Conservation (phyloP, 1,140 invertebrate genomes). For the Drosophila eugracilis region DNA sequence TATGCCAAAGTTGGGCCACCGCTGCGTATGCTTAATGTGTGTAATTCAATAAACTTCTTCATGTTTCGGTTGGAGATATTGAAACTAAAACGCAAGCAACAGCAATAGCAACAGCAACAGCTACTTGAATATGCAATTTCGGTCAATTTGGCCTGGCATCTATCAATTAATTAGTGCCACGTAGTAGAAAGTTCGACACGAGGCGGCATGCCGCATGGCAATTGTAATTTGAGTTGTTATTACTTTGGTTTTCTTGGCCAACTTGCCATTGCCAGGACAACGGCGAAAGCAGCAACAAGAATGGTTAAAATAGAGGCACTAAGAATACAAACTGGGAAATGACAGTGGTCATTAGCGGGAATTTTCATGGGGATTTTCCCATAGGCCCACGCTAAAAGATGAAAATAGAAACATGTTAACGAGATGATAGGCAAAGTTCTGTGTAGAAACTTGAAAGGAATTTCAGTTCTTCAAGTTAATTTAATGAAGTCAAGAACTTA, state of each 20-base stretch:
- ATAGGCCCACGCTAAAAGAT: background rate
- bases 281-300: constrained; percentile 5
- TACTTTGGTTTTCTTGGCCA: constrained; percentile 8
- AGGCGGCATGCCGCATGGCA: constrained; percentile 19
- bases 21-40: constrained; percentile 57
- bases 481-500: too few relatives aligned
- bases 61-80: constrained; percentile 39
- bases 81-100: constrained; percentile 43
- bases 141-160: constrained; percentile 49
- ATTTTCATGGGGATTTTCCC: constrained; percentile 31
- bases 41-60: constrained; percentile 67
- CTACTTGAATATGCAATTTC: constrained; percentile 64
- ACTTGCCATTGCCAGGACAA: constrained; percentile 2
- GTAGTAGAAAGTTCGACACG: constrained; percentile 40
- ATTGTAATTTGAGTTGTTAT: constrained; percentile 43
- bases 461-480: too few relatives aligned
- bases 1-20: constrained; percentile 5
- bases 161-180: constrained; percentile 72
- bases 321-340: constrained; percentile 5
- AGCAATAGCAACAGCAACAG: too few relatives aligned
- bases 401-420: constrained; percentile 11
- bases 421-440: background rate
- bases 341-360: constrained; percentile 37
- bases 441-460: background rate
- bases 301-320: background rate